A percentile compares a stretch with the other conserved stretches of the same genome.
phyloP scores from a whole-genome alignment of 2,797 vertebrate species.

The Melanotaenia pygmaea region DNA sequence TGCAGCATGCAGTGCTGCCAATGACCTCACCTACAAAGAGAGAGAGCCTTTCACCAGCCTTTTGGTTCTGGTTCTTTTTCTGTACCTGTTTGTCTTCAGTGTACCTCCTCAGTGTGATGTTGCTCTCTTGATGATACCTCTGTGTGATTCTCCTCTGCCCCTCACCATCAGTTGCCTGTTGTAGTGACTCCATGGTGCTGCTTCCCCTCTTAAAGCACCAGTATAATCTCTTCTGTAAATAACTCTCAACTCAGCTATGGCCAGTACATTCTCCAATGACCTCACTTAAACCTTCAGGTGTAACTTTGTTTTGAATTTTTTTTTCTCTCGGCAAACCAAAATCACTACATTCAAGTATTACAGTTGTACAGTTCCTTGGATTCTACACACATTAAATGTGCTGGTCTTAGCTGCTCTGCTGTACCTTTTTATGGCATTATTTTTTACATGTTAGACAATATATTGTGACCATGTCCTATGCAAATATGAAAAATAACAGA shows the following conservation, averaged over 20 bases:
- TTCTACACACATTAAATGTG: slow-evolving; percentile 81
- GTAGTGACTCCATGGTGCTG: slow-evolving; percentile 85
- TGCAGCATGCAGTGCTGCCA: slow-evolving; percentile 53
- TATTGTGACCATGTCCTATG: slow-evolving; percentile 98
- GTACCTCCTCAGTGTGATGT: slow-evolving; percentile 77
- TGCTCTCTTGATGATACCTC: slow-evolving; percentile 81
- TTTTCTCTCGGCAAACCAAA: slow-evolving; percentile 82
- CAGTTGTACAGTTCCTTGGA: slow-evolving; percentile 89
- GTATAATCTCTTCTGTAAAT: slow-evolving; percentile 84
- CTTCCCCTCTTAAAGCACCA: slow-evolving; percentile 72
- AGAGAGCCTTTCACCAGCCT: slow-evolving; percentile 64
- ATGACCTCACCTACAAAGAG: slow-evolving; percentile 57
- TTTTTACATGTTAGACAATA: slow-evolving; percentile 98
- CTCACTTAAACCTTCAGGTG: slow-evolving; percentile 83
- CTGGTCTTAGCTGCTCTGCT: slow-evolving; percentile 94
- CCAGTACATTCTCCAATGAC: slow-evolving; percentile 85
- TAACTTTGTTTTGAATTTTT: slow-evolving; percentile 57
- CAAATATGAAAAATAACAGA: slow-evolving; percentile 92
- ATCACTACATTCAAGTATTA: slow-evolving; percentile 96
- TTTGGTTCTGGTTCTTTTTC: slow-evolving; percentile 52
- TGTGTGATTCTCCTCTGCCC: slow-evolving; percentile 78
- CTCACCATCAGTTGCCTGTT: slow-evolving; percentile 86
- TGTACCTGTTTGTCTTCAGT: slow-evolving; percentile 66
- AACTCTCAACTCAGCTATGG: slow-evolving; percentile 83
- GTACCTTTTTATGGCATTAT: slow-evolving; percentile 96